Conservation (phyloP, 2,797 vertebrate genomes). For the Sebastes miniatus region DNA sequence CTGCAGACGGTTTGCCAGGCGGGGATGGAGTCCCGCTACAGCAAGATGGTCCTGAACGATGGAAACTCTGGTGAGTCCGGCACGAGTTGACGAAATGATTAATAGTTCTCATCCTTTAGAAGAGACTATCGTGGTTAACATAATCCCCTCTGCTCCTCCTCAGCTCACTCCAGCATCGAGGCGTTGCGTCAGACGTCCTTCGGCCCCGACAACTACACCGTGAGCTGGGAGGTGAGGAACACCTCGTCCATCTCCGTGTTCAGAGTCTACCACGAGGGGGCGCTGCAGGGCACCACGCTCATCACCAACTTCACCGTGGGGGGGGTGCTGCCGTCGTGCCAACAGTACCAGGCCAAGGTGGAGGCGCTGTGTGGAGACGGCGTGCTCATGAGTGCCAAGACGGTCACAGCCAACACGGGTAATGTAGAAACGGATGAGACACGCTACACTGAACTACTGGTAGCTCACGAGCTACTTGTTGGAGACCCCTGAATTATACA, state of each 20-base stretch:
- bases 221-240: conserved; percentile 71
- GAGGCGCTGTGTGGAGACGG: conserved; percentile 74
- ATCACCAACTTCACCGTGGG: conserved; percentile 49
- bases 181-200: conserved; percentile 55
- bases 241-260: conserved; percentile 68
- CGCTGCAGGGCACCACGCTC: conserved; percentile 57
- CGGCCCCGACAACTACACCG: conserved; percentile 67
- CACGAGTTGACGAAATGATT: too few species aligned
- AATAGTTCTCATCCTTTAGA: background rate
- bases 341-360: conserved; percentile 58
- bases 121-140: too few species aligned
- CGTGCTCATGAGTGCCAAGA: conserved; percentile 59
- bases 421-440: background rate
- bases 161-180: conserved; percentile 71
- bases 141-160: background rate
- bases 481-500: too few species aligned
- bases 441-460: too few species aligned
- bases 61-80: conserved; percentile 63
- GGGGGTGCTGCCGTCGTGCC: conserved; percentile 63
- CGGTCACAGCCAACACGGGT: conserved; percentile 66
- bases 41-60: conserved; percentile 60
- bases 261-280: conserved; percentile 69
- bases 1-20: conserved; percentile 73
- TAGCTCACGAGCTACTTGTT: too few species aligned
- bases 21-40: conserved; percentile 54